A percentile compares a stretch with the other conserved stretches of the same genome.
Conservation (phyloP, 2,797 vertebrate genomes). For the Ispidina picta region DNA sequence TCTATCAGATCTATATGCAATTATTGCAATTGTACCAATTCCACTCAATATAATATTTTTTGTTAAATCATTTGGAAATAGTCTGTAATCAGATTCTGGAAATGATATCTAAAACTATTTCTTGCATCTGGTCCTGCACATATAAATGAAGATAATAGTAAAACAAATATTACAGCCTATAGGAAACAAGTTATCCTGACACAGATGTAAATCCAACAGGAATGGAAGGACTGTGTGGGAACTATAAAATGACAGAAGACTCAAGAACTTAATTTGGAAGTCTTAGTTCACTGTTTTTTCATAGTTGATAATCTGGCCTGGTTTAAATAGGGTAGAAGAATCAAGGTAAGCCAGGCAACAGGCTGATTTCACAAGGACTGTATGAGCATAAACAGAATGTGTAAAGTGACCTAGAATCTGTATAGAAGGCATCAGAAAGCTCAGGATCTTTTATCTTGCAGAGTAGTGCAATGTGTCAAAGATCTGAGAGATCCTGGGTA, state of each 20-base stretch:
- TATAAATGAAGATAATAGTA: background rate
- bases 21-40: background rate
- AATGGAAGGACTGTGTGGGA: background rate
- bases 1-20: background rate
- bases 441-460: background rate
- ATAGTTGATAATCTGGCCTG: background rate
- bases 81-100: background rate
- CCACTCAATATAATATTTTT: background rate
- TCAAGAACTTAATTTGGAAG: background rate
- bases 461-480: background rate
- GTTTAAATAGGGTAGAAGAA: background rate
- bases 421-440: background rate
- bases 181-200: background rate
- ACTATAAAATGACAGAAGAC: background rate
- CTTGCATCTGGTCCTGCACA: background rate
- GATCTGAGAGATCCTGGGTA: background rate
- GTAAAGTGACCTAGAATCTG: background rate
- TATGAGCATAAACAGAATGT: background rate
- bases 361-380: background rate
- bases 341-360: background rate
- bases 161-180: background rate
- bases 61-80: background rate
- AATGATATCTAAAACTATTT: background rate
- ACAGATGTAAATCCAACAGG: background rate
- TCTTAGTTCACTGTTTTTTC: background rate